Percentiles rank a stretch among this genome's conserved stretches.
Evolutionary conservation across 2,888 invertebrate species (phyloP).

Genomic region (Acheta domesticus): DNA sequence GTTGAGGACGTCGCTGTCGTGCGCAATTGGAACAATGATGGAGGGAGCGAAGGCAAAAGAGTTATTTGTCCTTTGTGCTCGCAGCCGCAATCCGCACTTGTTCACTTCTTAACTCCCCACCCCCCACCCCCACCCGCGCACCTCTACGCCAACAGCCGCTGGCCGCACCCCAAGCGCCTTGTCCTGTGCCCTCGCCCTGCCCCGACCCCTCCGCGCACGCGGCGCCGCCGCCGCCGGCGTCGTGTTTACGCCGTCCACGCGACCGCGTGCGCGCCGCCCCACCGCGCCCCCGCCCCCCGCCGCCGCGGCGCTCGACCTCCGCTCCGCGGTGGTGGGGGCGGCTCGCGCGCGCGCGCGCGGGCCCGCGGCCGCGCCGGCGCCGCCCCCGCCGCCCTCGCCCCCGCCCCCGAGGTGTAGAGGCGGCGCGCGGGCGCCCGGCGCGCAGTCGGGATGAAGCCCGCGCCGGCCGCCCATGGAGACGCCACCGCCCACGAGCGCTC

Average conservation of each 20-base stretch:
- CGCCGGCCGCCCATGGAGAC: background rate
- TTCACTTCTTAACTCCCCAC: too few relatives aligned
- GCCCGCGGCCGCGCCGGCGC: background rate
- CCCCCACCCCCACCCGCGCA: too few relatives aligned
- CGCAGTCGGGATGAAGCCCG: conserved; percentile 18
- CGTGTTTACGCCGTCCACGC: background rate
- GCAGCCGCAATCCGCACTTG: too few relatives aligned
- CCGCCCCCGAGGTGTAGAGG: background rate
- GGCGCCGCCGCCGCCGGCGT: background rate
- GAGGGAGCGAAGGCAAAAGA: too few relatives aligned
- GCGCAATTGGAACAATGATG: too few relatives aligned
- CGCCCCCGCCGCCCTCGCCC: background rate
- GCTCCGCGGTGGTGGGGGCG: background rate
- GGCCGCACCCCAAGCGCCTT: too few relatives aligned
- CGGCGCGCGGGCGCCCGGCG: background rate
- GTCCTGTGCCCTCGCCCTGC: too few relatives aligned
- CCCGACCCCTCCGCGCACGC: too few relatives aligned
- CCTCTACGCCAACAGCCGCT: too few relatives aligned
- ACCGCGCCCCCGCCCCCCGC: background rate
- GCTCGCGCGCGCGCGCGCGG: background rate
- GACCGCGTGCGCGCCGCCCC: background rate
- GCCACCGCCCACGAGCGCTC: background rate
- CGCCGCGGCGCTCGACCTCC: background rate
- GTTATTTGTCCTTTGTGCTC: too few relatives aligned
- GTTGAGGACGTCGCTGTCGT: too few relatives aligned